Conservation (phyloP, 2,888 invertebrate species). For the Drosophila anomalata region DNA sequence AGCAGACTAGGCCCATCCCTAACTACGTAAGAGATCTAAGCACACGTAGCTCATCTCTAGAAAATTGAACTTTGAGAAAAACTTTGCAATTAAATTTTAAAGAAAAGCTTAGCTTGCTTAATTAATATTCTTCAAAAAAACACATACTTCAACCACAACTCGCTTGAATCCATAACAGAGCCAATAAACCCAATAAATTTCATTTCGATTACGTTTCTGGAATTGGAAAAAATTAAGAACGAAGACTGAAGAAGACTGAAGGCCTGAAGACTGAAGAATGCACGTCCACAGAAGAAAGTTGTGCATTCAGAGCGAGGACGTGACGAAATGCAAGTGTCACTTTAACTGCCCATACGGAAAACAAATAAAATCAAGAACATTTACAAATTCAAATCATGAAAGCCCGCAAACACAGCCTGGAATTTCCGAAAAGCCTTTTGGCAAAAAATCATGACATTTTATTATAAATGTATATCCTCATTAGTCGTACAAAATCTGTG, state of each 20-base stretch:
- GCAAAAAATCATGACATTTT: too few species aligned
- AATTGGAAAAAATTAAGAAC: background rate
- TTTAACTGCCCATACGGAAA: background rate
- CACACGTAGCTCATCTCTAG: too few species aligned
- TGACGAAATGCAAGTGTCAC: slow-evolving; percentile 19
- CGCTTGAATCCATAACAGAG: too few species aligned
- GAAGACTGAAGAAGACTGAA: background rate
- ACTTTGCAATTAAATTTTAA: too few species aligned
- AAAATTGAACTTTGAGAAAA: too few species aligned
- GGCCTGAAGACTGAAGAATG: background rate
- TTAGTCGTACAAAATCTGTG: background rate
- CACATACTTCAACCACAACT: too few species aligned
- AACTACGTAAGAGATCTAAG: too few species aligned
- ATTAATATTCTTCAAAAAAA: too few species aligned
- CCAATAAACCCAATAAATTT: slow-evolving; percentile 1
- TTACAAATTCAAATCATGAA: background rate
- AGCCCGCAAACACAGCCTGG: background rate
- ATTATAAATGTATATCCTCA: background rate
- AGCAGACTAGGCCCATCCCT: too few species aligned
- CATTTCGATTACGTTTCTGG: background rate
- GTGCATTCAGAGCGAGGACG: slow-evolving; percentile 21
- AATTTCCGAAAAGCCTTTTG: too few species aligned
- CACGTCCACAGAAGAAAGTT: slow-evolving; percentile 23
- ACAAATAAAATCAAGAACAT: background rate
- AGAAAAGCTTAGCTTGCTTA: too few species aligned